Evolutionary conservation across 2,888 invertebrate species (phyloP).

Genomic region (Erebia aethiops): DNA sequence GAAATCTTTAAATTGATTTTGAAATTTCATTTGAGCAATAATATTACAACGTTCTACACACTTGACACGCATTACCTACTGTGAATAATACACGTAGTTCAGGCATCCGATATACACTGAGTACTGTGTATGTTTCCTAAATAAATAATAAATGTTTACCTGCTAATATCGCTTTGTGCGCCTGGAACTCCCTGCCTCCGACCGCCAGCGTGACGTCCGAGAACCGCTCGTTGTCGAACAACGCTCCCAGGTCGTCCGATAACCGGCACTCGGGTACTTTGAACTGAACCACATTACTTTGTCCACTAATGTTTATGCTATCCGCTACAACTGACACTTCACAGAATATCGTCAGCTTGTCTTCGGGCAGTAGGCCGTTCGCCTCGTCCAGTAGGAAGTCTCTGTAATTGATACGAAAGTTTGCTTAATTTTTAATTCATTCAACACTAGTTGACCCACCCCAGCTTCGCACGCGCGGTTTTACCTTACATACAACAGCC

Average conservation of each 20-base stretch:
- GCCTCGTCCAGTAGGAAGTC: slow-evolving; percentile 99
- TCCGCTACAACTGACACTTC: slow-evolving; percentile 98
- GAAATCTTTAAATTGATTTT: too few relatives aligned
- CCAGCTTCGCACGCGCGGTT: too few relatives aligned
- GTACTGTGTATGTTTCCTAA: too few relatives aligned
- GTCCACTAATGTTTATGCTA: slow-evolving; percentile 99
- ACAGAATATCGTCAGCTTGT: slow-evolving; percentile 99
- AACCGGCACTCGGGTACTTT: slow-evolving; percentile 97
- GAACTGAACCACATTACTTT: slow-evolving; percentile 98
- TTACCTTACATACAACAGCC: too few relatives aligned
- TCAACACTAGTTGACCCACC: neutral
- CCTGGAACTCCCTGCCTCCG: slow-evolving; percentile 94
- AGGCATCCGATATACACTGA: too few relatives aligned
- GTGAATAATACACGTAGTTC: too few relatives aligned
- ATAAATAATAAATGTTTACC: slow-evolving; percentile 75
- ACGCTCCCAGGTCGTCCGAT: slow-evolving; percentile 96
- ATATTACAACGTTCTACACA: too few relatives aligned
- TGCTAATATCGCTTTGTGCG: slow-evolving; percentile 98
- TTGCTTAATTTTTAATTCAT: neutral
- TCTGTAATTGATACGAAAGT: slow-evolving; percentile 72
- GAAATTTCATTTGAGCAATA: too few relatives aligned
- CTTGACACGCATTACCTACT: too few relatives aligned
- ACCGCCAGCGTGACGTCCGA: slow-evolving; percentile 98
- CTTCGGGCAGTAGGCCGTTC: slow-evolving; percentile 98
- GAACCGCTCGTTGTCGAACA: slow-evolving; percentile 98